Evolutionary conservation across 2,797 vertebrate genomes (phyloP), one percentile per base, ranked within the genome.

Genomic region (Telmatherina bonti): DNA sequence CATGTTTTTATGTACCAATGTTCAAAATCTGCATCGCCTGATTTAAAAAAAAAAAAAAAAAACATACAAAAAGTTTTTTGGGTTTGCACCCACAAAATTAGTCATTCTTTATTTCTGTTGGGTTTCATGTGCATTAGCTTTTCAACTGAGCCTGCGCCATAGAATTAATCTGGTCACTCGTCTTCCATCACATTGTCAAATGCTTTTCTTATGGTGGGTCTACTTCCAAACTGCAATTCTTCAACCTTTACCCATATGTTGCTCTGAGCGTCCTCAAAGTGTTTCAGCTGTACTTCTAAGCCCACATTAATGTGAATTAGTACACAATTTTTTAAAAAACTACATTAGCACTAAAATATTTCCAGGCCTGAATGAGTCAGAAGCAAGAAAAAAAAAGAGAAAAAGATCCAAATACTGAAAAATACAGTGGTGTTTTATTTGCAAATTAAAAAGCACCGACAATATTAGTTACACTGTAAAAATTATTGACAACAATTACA

Each of bases 391-490:
- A 41, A 2, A 38, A 11, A 65, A 62, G n/a, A n/a, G n/a, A n/a
- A 52, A 74, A 43, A 26, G 36, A 72, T 29, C 60, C 47, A 66
- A 65, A 43, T 89, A 88, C 66, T 93, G 90, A 95, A 94, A 95
- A 95, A 95, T 94, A 95, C 94, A 95, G 94, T 95, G 94, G 94
- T 94, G 93, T 94, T 95, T 95, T 95, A 95, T 95, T 95, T 94
- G 94, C 93, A 95, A 95, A 95, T 95, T 94, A 95, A 95, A 94
- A 95, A 95, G 93, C 92, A 93, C 92, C 93, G 92, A 95, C 94
- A 95, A 95, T 95, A 95, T 95, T 94, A 95, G 94, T 95, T 95
- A 95, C 94, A 95, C 93, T 94, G 93, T 95, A 95, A 94, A 95
- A 95, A 95, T 94, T 94, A 95, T 95, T 91, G 94, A 95, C 95